A percentile compares a stretch with the other conserved stretches of the same genome.
Conservation (phyloP, 2,797 vertebrate species). For the Xiphophorus birchmanni region DNA sequence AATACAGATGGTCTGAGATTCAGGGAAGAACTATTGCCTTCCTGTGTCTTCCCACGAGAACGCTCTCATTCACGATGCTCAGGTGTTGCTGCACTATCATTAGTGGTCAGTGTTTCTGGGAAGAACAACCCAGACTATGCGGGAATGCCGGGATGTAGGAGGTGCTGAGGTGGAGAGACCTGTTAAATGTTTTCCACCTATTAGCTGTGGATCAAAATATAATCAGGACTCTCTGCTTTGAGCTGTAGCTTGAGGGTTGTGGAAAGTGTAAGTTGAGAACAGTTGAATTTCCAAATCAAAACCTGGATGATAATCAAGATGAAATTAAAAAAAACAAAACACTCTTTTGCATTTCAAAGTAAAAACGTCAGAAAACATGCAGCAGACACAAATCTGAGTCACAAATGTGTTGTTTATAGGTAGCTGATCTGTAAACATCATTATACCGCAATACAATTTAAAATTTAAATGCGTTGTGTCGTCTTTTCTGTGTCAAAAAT, state of each 20-base stretch:
- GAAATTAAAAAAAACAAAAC: constrained; percentile 16
- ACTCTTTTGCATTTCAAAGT: constrained; percentile 45
- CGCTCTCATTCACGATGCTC: constrained; percentile 60
- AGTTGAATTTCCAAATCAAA: constrained; percentile 29
- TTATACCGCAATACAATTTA: constrained; percentile 43
- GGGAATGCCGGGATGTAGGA: constrained; percentile 41
- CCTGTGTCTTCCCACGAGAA: constrained; percentile 51
- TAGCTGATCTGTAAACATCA: constrained; percentile 31
- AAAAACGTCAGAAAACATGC: constrained; percentile 24
- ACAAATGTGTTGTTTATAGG: constrained; percentile 43
- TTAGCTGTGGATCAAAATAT: constrained; percentile 71
- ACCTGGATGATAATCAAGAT: constrained; percentile 33
- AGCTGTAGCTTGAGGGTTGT: constrained; percentile 58
- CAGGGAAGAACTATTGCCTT: constrained; percentile 53
- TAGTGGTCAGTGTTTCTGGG: constrained; percentile 78
- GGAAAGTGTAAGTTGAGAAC: constrained; percentile 32
- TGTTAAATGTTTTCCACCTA: constrained; percentile 70
- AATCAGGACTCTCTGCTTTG: constrained; percentile 74
- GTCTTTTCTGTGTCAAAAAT: constrained; percentile 52
- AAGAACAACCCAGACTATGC: constrained; percentile 58
- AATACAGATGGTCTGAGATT: constrained; percentile 58
- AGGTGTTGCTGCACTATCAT: constrained; percentile 78
- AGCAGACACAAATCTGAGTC: constrained; percentile 13
- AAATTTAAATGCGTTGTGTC: constrained; percentile 31
- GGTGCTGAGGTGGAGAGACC: constrained; percentile 45